Conservation (phyloP, 2,888 invertebrate genomes). For the Iselma pallidipennis region DNA sequence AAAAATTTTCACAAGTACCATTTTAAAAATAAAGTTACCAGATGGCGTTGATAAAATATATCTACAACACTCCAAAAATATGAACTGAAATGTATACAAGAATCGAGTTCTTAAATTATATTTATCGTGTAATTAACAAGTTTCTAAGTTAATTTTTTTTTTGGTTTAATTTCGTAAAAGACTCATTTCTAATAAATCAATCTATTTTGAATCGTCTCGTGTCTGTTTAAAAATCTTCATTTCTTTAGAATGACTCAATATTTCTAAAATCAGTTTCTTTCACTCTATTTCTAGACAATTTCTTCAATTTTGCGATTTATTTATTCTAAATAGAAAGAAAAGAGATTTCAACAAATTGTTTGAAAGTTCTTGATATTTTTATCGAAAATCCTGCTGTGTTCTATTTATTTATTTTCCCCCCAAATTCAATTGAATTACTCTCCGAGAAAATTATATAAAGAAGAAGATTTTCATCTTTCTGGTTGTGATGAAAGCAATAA, state of each 20-base stretch:
- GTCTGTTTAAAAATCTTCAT: too few relatives aligned
- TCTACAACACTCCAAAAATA: constrained; percentile 29
- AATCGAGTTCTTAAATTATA: background rate
- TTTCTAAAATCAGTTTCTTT: too few relatives aligned
- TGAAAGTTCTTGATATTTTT: background rate
- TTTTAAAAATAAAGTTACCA: constrained; percentile 22
- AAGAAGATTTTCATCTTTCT: too few relatives aligned
- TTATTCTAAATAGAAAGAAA: background rate
- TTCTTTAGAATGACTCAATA: too few relatives aligned
- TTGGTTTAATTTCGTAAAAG: background rate
- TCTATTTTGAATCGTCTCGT: too few relatives aligned
- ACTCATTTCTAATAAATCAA: too few relatives aligned
- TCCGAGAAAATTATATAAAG: too few relatives aligned
- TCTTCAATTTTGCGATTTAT: background rate
- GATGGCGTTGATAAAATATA: constrained; percentile 27
- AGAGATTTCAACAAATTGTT: background rate
- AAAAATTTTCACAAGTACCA: constrained; percentile 3
- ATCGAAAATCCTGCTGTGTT: background rate
- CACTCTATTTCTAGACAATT: too few relatives aligned
- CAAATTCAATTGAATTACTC: background rate
- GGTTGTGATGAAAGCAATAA: background rate
- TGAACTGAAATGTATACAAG: constrained; percentile 27
- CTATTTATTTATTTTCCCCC: background rate
- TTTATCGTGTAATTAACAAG: background rate
- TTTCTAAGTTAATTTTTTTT: too few relatives aligned